These are phyloP conservation scores for Ethmia dodecea DNA, from an alignment of 2,888 invertebrate species.

Conservation along the genomic window DNA sequence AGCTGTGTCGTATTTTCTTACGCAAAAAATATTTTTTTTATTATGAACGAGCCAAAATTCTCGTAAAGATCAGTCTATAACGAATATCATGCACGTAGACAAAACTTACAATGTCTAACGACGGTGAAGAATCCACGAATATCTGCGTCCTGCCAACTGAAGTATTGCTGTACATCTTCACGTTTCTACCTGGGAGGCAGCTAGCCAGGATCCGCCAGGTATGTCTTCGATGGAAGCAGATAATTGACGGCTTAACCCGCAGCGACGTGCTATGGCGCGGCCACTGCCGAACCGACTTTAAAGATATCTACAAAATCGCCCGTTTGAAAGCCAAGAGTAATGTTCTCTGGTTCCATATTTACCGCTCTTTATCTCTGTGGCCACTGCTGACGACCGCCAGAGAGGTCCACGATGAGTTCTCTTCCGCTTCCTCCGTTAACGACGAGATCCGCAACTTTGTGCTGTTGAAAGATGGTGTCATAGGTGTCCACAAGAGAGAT, in stretches of 20 bases:
- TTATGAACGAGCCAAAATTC: too few species aligned
- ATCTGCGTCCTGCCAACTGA: constrained; percentile 38
- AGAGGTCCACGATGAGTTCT: constrained; percentile 47
- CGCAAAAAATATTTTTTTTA: too few species aligned
- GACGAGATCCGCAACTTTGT: constrained; percentile 44
- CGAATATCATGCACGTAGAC: too few species aligned
- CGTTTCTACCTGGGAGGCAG: constrained; percentile 35
- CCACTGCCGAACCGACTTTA: constrained; percentile 40
- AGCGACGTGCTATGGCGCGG: constrained; percentile 40
- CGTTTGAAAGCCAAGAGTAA: constrained; percentile 30
- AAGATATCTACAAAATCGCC: constrained; percentile 27
- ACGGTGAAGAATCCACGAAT: not conserved
- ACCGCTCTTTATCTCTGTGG: constrained; percentile 52
- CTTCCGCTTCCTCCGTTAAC: constrained; percentile 30
- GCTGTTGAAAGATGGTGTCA: constrained; percentile 34
- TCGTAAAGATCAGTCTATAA: too few species aligned
- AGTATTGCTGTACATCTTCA: constrained; percentile 41
- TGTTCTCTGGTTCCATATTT: constrained; percentile 43
- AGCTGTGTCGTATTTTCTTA: too few species aligned
- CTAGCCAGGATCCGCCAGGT: constrained; percentile 44
- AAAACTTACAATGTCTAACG: constrained; percentile 7
- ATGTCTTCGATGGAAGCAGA: constrained; percentile 41
- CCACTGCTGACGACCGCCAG: constrained; percentile 30
- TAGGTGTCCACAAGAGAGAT: constrained; percentile 43
- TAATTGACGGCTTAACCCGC: constrained; percentile 38